Evolutionary conservation across 2,797 vertebrate genomes (phyloP).

Genomic region (Vultur gryphus): DNA sequence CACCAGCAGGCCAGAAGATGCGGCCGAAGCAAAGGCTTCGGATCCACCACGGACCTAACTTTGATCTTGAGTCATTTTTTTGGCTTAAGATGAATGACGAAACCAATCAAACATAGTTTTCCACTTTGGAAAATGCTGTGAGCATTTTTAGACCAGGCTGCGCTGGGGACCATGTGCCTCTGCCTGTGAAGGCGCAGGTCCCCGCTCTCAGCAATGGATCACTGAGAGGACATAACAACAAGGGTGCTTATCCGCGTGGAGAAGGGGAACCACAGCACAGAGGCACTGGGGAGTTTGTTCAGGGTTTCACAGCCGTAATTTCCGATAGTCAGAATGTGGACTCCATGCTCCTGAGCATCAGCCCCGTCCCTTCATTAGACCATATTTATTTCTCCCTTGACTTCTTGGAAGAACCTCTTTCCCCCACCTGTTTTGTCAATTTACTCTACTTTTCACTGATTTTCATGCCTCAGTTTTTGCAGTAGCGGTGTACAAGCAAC

Average conservation of each 20-base stretch:
- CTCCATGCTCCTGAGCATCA: not conserved
- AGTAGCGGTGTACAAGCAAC: not conserved
- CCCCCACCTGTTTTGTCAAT: not conserved
- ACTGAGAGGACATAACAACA: not conserved
- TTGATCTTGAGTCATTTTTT: not conserved
- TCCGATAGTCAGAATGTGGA: not conserved
- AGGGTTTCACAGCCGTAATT: not conserved
- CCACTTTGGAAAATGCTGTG: not conserved
- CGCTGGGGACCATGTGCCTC: fast-evolving
- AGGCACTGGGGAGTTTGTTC: not conserved
- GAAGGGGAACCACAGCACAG: not conserved
- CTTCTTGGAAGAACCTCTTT: not conserved
- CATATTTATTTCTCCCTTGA: not conserved
- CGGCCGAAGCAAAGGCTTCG: not conserved
- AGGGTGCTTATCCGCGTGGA: not conserved
- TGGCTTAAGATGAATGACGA: not conserved
- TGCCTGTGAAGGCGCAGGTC: not conserved
- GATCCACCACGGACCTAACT: not conserved
- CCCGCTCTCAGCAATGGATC: not conserved
- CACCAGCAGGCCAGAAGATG: not conserved
- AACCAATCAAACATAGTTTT: not conserved
- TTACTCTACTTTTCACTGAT: not conserved
- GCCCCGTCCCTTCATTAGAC: not conserved
- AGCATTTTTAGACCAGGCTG: not conserved
- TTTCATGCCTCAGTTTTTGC: not conserved